Base-by-base conservation (phyloP, 1,140 invertebrate species). In the Anastatus disparis region DNA sequence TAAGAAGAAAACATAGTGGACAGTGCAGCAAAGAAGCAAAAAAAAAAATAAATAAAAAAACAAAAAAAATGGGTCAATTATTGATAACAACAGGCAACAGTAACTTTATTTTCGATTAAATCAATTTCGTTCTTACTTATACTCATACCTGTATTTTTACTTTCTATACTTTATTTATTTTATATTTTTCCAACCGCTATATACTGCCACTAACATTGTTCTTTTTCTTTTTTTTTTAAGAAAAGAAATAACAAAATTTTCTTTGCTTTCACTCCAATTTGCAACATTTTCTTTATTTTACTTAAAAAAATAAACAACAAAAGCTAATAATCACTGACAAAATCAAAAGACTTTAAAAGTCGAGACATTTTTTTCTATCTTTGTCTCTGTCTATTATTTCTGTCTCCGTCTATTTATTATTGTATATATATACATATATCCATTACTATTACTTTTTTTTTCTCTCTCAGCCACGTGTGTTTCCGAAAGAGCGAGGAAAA, bases 111-210 rank as follows among this genome's bases (percentile, higher is more conserved):
- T 38, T 67, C 17, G n/a, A 10, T 29, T n/a, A 56, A 68, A 42
- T 56, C 65, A 46, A 40, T 38, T 40, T 29, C 26, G 7, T 22
- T 48, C n/a, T 9, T 50, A 58, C 31, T 55, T 56, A 24, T 17
- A 58, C 59, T 58, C 55, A n/a, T 74, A 70, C 61, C 10, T 31
- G n/a, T 42, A 13, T 64, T 52, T 58, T n/a, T 46, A 56, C 40
- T 66, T 52, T 26, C 26, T 29, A 35, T 15, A 52, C 48, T 38
- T 40, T 40, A 27, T 48, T 48, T 62, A 27, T 8, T 44, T 58
- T 42, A 55, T 38, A 3, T 26, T 31, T n/a, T 35, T 64, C 40
- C 38, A 53, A 53, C 17, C 65, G 50, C 13, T 71, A 9, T 46
- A 10, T 29, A 50, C 55, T 52, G 64, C 46, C 27, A 50, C 63